Evolutionary conservation across 2,797 vertebrate genomes (phyloP).

Genomic region (Alauda arvensis): DNA sequence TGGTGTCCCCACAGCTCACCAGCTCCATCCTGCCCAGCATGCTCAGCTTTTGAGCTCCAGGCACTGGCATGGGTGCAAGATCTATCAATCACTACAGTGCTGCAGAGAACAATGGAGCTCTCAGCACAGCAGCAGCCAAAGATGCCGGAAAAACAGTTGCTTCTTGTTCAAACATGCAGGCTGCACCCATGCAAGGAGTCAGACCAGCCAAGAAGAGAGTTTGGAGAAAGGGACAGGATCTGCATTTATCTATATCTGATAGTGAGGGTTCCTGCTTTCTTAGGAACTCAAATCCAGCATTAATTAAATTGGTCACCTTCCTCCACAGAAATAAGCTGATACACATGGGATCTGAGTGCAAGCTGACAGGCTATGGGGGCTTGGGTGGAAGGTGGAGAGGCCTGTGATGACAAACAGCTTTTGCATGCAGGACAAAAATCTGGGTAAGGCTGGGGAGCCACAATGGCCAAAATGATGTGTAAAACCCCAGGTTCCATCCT

Average conservation of each 20-base stretch:
- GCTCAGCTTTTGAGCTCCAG: not conserved
- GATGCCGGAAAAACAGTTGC: not conserved
- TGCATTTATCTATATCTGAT: not conserved
- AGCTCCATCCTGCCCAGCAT: not conserved
- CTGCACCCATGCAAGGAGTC: not conserved
- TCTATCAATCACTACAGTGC: not conserved
- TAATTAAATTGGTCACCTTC: not conserved
- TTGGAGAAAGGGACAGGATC: not conserved
- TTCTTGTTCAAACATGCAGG: constrained; percentile 19
- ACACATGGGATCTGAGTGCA: not conserved
- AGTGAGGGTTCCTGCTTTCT: not conserved
- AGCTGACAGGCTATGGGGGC: not conserved
- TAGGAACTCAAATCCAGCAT: not conserved
- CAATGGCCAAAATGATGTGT: not conserved
- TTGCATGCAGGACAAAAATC: accelerated
- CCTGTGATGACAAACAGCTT: not conserved
- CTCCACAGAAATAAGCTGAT: not conserved
- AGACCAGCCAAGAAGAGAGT: not conserved
- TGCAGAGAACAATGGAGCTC: constrained; percentile 23
- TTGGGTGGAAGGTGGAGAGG: not conserved
- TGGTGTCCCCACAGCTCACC: not conserved
- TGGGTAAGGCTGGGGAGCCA: not conserved
- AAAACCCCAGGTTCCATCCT: not conserved
- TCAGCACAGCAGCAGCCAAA: not conserved
- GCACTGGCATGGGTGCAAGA: not conserved